phyloP scores from a whole-genome alignment of 2,888 invertebrate genomes.

The Sialis fuliginosa region DNA sequence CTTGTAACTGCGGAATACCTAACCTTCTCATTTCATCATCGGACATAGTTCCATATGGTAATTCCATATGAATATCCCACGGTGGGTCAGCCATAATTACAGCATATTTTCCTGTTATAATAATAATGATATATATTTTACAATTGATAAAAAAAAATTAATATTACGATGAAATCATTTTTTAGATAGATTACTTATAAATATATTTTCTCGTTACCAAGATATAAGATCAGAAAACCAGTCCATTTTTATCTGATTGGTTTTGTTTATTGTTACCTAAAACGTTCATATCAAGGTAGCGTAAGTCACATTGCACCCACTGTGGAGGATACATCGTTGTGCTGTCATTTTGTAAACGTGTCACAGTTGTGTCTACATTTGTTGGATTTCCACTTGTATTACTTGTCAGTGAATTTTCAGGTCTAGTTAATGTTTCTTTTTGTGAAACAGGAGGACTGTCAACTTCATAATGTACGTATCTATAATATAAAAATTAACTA shows the following conservation, averaged over 20 bases:
- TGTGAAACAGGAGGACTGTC: constrained; percentile 44
- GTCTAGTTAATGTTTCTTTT: constrained; percentile 20
- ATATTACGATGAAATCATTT: too few species aligned
- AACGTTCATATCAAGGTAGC: constrained; percentile 79
- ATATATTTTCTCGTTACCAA: too few species aligned
- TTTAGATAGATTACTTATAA: too few species aligned
- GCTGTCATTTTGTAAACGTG: constrained; percentile 21
- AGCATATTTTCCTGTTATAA: constrained; percentile 68
- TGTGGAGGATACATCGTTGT: constrained; percentile 74
- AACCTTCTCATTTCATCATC: constrained; percentile 96
- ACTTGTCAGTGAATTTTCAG: constrained; percentile 12
- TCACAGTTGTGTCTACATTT: constrained; percentile 10
- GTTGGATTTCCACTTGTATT: constrained; percentile 12
- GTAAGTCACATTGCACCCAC: constrained; percentile 94
- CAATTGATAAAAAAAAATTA: too few species aligned
- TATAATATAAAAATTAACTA: constrained; percentile 17
- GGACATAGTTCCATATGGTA: constrained; percentile 96
- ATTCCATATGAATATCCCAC: constrained; percentile 99
- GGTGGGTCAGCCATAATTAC: constrained; percentile 99
- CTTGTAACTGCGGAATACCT: constrained; percentile 85
- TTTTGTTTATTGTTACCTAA: constrained; percentile 35
- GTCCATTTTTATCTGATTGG: too few species aligned
- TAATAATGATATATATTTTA: constrained; percentile 22
- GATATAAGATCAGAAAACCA: too few species aligned
- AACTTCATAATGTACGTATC: constrained; percentile 95